A percentile compares a stretch with the other conserved stretches of the same genome.
phyloP scores from a whole-genome alignment of 2,797 vertebrate species.

The Oreochromis mossambicus region DNA sequence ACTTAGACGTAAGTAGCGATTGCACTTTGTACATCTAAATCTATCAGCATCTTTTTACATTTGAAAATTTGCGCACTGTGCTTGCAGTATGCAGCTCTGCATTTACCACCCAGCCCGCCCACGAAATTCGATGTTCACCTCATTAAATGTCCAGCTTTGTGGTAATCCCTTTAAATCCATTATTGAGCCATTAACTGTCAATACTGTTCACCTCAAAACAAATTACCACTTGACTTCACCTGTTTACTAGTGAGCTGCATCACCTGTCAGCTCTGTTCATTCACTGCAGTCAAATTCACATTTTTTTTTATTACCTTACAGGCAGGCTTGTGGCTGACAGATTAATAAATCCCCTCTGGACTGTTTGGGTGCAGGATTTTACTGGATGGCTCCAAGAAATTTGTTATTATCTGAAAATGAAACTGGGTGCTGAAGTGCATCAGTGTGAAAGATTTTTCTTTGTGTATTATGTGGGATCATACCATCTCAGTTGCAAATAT shows the following conservation, averaged over 20 bases:
- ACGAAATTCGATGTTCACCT: not conserved
- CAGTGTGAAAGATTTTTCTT: not conserved
- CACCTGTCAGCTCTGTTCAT: not conserved
- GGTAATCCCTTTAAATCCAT: slow-evolving; percentile 20
- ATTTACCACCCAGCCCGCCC: not conserved
- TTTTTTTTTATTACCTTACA: not conserved
- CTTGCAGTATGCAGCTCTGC: not conserved
- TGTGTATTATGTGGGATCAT: not conserved
- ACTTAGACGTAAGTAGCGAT: not conserved
- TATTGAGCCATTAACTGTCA: slow-evolving; percentile 7
- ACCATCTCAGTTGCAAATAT: not conserved
- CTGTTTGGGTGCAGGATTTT: not conserved
- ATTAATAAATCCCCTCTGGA: slow-evolving; percentile 16
- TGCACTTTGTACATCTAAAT: not conserved
- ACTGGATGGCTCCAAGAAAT: not conserved
- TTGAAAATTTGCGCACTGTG: not conserved
- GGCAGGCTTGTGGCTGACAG: not conserved
- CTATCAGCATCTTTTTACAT: not conserved
- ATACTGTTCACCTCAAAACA: slow-evolving; percentile 4
- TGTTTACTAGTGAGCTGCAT: not conserved
- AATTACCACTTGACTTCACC: slow-evolving; percentile 1
- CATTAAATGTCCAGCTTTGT: not conserved
- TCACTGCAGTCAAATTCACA: not conserved
- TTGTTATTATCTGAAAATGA: not conserved
- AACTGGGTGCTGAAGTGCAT: not conserved